Conservation (phyloP, 1,140 invertebrate genomes). For the Ridgeia piscesae region DNA sequence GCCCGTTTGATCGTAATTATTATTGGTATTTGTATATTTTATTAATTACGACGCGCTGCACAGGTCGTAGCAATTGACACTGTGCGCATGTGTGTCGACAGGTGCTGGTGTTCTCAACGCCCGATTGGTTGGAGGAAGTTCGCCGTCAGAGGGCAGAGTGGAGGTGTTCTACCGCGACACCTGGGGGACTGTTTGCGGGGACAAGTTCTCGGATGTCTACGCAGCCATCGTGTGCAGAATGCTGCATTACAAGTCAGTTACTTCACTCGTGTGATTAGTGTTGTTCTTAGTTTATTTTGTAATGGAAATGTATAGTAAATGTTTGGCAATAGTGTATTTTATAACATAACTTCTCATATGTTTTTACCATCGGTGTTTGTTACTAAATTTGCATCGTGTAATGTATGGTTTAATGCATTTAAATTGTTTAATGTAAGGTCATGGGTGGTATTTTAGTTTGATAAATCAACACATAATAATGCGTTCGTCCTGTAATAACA, state of each 20-base stretch:
- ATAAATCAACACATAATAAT: too few species aligned
- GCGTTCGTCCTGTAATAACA: too few species aligned
- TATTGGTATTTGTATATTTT: too few species aligned
- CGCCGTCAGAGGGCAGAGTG: constrained; percentile 32
- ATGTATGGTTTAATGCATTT: too few species aligned
- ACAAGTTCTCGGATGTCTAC: constrained; percentile 38
- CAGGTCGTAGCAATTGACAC: too few species aligned
- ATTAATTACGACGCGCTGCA: too few species aligned
- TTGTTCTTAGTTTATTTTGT: background rate
- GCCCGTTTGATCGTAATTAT: too few species aligned
- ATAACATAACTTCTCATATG: background rate
- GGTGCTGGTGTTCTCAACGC: constrained; percentile 10
- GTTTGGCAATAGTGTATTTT: too few species aligned
- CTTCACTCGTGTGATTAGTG: background rate
- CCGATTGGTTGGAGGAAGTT: constrained; percentile 20
- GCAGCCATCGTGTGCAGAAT: constrained; percentile 44
- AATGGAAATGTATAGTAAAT: background rate
- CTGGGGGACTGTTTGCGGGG: constrained; percentile 43
- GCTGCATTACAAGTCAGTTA: constrained; percentile 36
- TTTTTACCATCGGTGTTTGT: background rate
- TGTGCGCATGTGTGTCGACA: background rate
- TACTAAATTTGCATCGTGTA: too few species aligned
- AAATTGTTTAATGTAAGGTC: too few species aligned
- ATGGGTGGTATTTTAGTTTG: too few species aligned
- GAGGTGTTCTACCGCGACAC: constrained; percentile 39